phyloP scores from a whole-genome alignment of 2,113 vertebrate species.

The Pelobates fuscus region DNA sequence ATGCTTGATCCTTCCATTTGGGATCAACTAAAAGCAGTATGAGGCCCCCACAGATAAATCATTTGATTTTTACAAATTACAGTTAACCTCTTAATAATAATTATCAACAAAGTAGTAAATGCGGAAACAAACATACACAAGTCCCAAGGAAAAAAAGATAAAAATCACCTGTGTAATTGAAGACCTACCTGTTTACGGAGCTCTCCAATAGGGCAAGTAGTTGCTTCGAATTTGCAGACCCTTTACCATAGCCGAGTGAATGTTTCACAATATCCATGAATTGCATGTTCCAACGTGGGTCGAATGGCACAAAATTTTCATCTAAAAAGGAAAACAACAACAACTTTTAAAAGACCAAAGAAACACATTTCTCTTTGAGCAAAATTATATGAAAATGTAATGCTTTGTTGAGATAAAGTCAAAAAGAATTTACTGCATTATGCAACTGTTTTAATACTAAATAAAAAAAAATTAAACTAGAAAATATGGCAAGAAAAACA shows the following conservation, averaged over 20 bases:
- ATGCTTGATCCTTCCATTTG: too few relatives aligned
- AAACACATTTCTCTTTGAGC: too few relatives aligned
- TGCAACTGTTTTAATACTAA: too few relatives aligned
- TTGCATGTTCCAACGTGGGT: constrained; percentile 96
- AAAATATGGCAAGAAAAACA: background rate
- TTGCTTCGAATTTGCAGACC: constrained; percentile 76
- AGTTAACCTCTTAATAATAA: too few relatives aligned
- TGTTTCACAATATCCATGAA: constrained; percentile 88
- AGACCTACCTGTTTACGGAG: constrained; percentile 81
- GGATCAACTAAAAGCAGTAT: too few relatives aligned
- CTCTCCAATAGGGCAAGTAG: constrained; percentile 84
- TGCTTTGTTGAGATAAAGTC: too few relatives aligned
- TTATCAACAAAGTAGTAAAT: too few relatives aligned
- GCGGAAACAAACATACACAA: background rate
- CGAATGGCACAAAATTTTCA: constrained; percentile 85
- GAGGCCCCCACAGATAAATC: too few relatives aligned
- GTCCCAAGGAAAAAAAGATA: background rate
- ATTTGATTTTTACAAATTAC: too few relatives aligned
- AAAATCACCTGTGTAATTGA: background rate
- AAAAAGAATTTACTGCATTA: too few relatives aligned
- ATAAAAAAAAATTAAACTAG: background rate
- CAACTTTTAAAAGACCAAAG: too few relatives aligned
- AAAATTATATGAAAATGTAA: too few relatives aligned
- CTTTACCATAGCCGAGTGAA: constrained; percentile 84
- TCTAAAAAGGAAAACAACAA: constrained; percentile 66